Evolutionary conservation across 2,888 invertebrate genomes (phyloP).

Genomic region (Thymelicus sylvestris): DNA sequence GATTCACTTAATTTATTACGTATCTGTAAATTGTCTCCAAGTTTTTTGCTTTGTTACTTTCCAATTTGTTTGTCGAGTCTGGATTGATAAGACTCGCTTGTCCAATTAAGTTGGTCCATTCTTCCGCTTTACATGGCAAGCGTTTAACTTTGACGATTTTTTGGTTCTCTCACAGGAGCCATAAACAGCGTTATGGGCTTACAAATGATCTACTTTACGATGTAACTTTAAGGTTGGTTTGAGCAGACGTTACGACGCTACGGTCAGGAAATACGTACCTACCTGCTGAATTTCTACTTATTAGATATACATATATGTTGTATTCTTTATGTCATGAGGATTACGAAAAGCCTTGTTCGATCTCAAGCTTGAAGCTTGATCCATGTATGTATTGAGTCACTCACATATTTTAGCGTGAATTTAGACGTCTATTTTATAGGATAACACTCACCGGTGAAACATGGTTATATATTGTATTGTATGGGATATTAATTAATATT

Average conservation of each 20-base stretch:
- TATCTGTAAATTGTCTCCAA: conserved; percentile 60
- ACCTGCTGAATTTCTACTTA: background rate
- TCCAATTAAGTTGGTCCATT: conserved; percentile 28
- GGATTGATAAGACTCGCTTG: conserved; percentile 36
- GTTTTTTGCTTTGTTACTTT: conserved; percentile 43
- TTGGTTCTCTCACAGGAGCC: conserved; percentile 3
- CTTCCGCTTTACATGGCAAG: conserved; percentile 17
- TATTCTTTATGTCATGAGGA: background rate
- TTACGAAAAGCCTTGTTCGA: no score
- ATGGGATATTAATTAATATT: no score
- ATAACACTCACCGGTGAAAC: no score
- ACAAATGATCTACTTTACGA: conserved; percentile 29
- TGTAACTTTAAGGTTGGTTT: conserved; percentile 7
- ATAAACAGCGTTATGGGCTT: conserved; percentile 27
- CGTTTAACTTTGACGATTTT: conserved; percentile 27
- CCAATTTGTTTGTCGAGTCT: conserved; percentile 42
- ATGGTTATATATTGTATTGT: no score
- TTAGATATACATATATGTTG: no score
- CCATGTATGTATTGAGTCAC: no score
- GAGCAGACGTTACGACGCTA: conserved; percentile 4
- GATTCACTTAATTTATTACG: conserved; percentile 72
- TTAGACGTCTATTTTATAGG: no score
- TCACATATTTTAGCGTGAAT: no score
- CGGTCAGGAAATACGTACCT: background rate
- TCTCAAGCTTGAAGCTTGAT: no score